Percentiles rank a stretch among this genome's conserved stretches.
Conservation (phyloP, 2,113 vertebrate species). For the Phrynocephalus versicolor region DNA sequence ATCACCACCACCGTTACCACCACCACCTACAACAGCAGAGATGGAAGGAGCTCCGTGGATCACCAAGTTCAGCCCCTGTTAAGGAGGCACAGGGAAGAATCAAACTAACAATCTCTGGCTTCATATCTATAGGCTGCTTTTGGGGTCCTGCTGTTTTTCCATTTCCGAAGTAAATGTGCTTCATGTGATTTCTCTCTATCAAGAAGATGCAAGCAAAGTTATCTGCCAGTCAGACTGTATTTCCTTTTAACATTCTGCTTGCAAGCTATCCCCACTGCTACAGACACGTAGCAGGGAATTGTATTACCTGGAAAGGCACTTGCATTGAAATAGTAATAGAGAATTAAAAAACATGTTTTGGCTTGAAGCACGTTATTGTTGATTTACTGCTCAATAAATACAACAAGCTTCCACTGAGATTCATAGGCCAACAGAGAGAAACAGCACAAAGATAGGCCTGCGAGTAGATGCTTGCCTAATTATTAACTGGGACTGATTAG, state of each 20-base stretch:
- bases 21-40: no score
- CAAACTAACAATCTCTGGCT: no score
- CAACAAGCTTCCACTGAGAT: conserved; percentile 55
- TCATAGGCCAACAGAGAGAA: conserved; percentile 49
- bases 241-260: conserved; percentile 52
- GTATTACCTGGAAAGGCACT: conserved; percentile 39
- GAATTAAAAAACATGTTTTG: conserved; percentile 59
- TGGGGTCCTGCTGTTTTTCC: neutral
- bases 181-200: conserved; percentile 21
- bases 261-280: conserved; percentile 16
- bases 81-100: no score
- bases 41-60: no score
- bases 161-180: neutral
- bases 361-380: conserved; percentile 59
- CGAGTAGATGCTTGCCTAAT: conserved; percentile 62
- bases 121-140: neutral
- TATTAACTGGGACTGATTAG: conserved; percentile 60
- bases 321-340: conserved; percentile 44
- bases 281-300: conserved; percentile 26
- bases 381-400: conserved; percentile 68
- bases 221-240: neutral
- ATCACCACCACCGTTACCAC: no score
- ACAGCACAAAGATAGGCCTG: conserved; percentile 46
- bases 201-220: neutral
- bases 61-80: no score